Conservation (phyloP, 1,140 invertebrate genomes). For the Formica selysi region DNA sequence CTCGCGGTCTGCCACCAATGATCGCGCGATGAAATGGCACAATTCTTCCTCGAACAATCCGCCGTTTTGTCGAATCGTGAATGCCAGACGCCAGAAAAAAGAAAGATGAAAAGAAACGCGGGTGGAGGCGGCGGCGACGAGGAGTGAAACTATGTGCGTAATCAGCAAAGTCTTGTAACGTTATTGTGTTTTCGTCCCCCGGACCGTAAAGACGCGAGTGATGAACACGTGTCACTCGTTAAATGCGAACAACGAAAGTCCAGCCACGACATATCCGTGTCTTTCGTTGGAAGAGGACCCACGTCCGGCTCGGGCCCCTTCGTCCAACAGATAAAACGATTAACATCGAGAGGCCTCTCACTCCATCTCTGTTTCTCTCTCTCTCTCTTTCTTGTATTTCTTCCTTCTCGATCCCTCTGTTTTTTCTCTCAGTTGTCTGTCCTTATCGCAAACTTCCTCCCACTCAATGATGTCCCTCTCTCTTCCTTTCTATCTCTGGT, state of each 20-base stretch:
- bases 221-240: conserved; percentile 76
- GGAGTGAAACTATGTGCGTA: background rate
- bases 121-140: background rate
- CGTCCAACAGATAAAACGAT: conserved; percentile 79
- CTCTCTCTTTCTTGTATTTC: conserved; percentile 19
- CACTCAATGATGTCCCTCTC: conserved; percentile 30
- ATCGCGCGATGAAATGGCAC: conserved; percentile 38
- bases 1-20: conserved; percentile 26
- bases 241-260: conserved; percentile 77
- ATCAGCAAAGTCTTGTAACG: conserved; percentile 7
- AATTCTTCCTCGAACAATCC: conserved; percentile 7
- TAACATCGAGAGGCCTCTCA: conserved; percentile 61
- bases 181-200: conserved; percentile 40
- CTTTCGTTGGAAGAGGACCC: conserved; percentile 73
- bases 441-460: conserved; percentile 54
- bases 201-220: conserved; percentile 62
- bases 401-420: conserved; percentile 22
- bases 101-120: background rate
- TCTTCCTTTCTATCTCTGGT: conserved; percentile 33
- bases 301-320: conserved; percentile 69
- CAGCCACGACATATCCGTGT: conserved; percentile 68
- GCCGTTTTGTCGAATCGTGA: conserved; percentile 27
- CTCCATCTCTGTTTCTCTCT: background rate
- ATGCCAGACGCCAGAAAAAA: conserved; percentile 30
- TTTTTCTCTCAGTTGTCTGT: conserved; percentile 33